Evolutionary conservation across 1,140 invertebrate genomes (phyloP).

Genomic region (Cataglyphis hispanica): DNA sequence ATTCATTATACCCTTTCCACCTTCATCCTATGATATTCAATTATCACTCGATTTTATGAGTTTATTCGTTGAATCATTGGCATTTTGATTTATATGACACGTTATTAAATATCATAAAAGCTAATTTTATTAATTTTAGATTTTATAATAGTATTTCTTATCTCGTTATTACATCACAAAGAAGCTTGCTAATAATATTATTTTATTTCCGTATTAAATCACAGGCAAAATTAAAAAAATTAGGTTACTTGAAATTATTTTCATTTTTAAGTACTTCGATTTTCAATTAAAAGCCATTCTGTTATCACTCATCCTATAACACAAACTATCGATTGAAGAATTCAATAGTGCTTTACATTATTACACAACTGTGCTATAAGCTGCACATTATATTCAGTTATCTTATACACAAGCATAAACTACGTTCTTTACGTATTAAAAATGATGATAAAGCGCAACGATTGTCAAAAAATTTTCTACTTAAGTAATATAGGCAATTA

Average conservation of each 20-base stretch:
- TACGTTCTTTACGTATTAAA: background rate
- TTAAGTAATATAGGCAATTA: background rate
- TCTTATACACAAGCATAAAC: background rate
- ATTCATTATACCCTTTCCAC: constrained; percentile 72
- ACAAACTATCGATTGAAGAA: background rate
- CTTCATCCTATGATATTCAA: background rate
- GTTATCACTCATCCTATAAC: background rate
- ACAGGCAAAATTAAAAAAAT: background rate
- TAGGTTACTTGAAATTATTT: background rate
- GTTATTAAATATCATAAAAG: background rate
- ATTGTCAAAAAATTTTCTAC: background rate
- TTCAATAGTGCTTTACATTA: background rate
- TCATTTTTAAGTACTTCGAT: background rate
- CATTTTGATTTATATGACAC: background rate
- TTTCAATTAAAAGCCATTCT: constrained; percentile 18
- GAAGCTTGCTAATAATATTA: background rate
- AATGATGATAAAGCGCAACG: background rate
- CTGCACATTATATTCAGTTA: background rate
- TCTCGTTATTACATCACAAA: background rate
- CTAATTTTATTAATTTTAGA: constrained; percentile 8
- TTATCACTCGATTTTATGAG: background rate
- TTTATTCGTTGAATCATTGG: background rate
- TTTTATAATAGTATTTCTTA: background rate
- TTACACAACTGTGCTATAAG: background rate
- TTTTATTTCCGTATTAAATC: background rate